Conservation (phyloP, 64 coral and sea anemone species). For the Anthopleura sola region DNA sequence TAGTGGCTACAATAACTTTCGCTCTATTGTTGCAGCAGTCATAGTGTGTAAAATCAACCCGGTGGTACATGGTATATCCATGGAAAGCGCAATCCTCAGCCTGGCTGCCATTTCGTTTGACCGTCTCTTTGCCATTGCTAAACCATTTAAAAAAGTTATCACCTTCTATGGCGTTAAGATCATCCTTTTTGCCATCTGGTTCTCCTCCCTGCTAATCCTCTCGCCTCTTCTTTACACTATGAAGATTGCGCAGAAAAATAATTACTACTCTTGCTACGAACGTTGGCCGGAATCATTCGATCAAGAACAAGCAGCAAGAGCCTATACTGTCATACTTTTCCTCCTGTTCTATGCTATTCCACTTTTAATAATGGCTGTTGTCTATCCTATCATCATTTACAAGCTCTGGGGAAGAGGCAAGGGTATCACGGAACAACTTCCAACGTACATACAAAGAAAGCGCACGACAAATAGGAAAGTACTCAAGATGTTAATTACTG, state of each 20-base stretch:
- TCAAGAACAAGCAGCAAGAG: constrained; percentile 1
- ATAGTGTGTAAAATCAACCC: constrained; percentile 52
- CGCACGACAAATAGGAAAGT: constrained; percentile 32
- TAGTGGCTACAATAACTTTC: constrained; percentile 7
- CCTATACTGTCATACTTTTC: constrained; percentile 37
- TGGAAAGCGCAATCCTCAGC: constrained; percentile 40
- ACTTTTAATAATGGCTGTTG: constrained; percentile 16
- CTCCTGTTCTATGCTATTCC: constrained; percentile 40
- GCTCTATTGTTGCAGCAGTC: not conserved
- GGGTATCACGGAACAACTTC: not conserved
- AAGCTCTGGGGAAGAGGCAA: constrained; percentile 38
- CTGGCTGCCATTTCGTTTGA: constrained; percentile 35
- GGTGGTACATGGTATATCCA: constrained; percentile 21
- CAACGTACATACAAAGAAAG: constrained; percentile 1
- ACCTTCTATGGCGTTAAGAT: not conserved
- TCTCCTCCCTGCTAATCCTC: constrained; percentile 14
- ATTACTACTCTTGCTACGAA: constrained; percentile 30
- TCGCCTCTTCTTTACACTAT: constrained; percentile 22
- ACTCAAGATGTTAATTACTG: constrained; percentile 45
- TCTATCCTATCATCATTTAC: constrained; percentile 30
- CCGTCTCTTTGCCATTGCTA: constrained; percentile 27
- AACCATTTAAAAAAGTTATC: constrained; percentile 27
- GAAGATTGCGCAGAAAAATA: not conserved
- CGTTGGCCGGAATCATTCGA: constrained; percentile 35
- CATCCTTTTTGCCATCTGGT: constrained; percentile 34